Evolutionary conservation across 2,797 vertebrate genomes (phyloP).

Genomic region (Macropodus opercularis): DNA sequence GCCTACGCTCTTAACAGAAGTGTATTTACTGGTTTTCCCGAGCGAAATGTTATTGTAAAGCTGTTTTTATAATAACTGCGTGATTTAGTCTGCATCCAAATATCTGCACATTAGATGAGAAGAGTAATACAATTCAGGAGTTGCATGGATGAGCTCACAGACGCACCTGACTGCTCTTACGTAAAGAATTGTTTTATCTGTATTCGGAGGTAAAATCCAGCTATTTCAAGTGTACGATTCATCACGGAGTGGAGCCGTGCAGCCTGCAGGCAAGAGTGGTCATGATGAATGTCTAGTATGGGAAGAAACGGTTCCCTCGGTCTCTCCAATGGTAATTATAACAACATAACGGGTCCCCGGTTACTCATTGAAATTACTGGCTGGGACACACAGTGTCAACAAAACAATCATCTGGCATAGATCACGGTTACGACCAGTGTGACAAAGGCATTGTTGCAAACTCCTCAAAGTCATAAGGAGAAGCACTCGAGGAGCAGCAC

Average conservation of each 20-base stretch:
- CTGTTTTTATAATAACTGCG: too few species aligned
- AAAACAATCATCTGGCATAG: constrained; percentile 56
- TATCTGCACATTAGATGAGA: too few species aligned
- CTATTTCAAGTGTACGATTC: constrained; percentile 40
- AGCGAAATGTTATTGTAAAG: too few species aligned
- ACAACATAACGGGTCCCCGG: constrained; percentile 63
- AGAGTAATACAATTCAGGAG: background rate
- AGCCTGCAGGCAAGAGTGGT: constrained; percentile 43
- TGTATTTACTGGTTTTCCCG: too few species aligned
- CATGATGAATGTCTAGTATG: constrained; percentile 63
- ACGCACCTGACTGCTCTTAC: constrained; percentile 14
- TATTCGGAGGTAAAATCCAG: constrained; percentile 45
- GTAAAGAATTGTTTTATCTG: constrained; percentile 27
- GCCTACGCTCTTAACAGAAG: too few species aligned
- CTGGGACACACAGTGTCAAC: constrained; percentile 58
- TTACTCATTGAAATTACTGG: constrained; percentile 62
- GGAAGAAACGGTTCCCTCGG: constrained; percentile 52
- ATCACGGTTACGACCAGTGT: constrained; percentile 54
- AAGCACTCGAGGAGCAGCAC: background rate
- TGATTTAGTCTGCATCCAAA: too few species aligned
- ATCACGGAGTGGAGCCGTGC: constrained; percentile 37
- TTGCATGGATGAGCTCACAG: constrained; percentile 11
- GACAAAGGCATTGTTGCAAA: constrained; percentile 21
- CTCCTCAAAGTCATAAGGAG: constrained; percentile 43
- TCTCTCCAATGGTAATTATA: constrained; percentile 76